Conservation (phyloP, 2,888 invertebrate species). For the Hypselothyrea guttata region DNA sequence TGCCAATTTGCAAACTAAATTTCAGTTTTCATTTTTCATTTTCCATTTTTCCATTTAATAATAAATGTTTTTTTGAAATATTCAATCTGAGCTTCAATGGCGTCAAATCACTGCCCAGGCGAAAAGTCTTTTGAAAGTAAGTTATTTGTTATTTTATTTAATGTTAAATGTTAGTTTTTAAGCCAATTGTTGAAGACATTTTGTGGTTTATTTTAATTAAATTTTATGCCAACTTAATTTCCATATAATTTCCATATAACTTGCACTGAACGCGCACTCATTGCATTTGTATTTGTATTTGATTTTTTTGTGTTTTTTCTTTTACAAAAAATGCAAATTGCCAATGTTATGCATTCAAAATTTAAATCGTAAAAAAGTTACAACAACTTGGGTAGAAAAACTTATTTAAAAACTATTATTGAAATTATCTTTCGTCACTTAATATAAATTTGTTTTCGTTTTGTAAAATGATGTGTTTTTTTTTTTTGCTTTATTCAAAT, state of each 20-base stretch:
- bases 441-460: slow-evolving; percentile 40
- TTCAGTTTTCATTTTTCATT: slow-evolving; percentile 13
- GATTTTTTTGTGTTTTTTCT: slow-evolving; percentile 2
- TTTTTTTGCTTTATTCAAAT: slow-evolving; percentile 10
- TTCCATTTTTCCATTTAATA: too few species aligned
- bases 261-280: slow-evolving; percentile 45
- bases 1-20: slow-evolving; percentile 39
- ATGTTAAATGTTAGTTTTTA: slow-evolving; percentile 37
- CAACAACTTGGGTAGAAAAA: slow-evolving; percentile 75
- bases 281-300: slow-evolving; percentile 10
- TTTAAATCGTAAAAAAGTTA: slow-evolving; percentile 73
- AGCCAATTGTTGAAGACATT: slow-evolving; percentile 77
- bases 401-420: slow-evolving; percentile 77
- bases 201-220: slow-evolving; percentile 54
- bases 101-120: slow-evolving; percentile 56
- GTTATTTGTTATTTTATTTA: too few species aligned
- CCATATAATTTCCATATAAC: slow-evolving; percentile 39
- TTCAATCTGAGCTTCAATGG: slow-evolving; percentile 31
- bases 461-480: slow-evolving; percentile 58
- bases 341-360: slow-evolving; percentile 73
- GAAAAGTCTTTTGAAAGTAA: slow-evolving; percentile 73
- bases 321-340: slow-evolving; percentile 59
- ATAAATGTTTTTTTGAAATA: slow-evolving; percentile 9
- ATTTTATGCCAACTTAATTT: slow-evolving; percentile 39
- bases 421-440: slow-evolving; percentile 64